Base-by-base conservation (phyloP, 2,113 vertebrate species). In the Corapipo altera region DNA sequence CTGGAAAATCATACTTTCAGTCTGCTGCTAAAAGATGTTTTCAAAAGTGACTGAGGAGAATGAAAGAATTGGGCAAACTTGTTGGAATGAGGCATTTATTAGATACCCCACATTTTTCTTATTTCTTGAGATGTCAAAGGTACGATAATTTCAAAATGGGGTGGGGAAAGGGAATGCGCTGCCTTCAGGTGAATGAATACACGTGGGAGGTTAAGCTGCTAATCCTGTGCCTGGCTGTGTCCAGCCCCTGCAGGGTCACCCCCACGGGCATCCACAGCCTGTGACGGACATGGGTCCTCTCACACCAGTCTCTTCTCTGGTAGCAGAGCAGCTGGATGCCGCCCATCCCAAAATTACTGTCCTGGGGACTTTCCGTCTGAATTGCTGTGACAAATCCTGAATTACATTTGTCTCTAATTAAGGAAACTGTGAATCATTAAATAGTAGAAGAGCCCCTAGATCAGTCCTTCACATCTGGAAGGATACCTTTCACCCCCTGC, bases 271-370 rank as follows among this genome's bases (percentile, higher is more conserved):
- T 30, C 52, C 4, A 1, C 28, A 22, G 59, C 46, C n/a, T 16
- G 20, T 2, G 22, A n/a, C 33, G 35, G 32, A 33, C 7, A 4
- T 0, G 4, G 13, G 30, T 5, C 2, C n/a, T 39, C 28, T 54
- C 24, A 9, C 2, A 3, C 24, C 10, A 4, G 6, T 89, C 41
- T 22, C 2, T 80, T 19, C 41, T 65, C 41, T 70, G 49, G 30
- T 30, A 41, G 15, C 19, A 30, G 49, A 75, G 13, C n/a, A n/a
- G 33, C 33, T 0, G 0, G 33, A 23, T 43, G 18, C 15, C 4
- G 0, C 37, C 76, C 23, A 21, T 15, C 23, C 23, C 55, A 17
- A 15, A n/a, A 35, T 79, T 33, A 33, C 33, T 19, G 8, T 41
- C 10, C 65, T 70, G 3, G 5, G 27, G 30, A 15, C 46, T 74